Percentiles rank a stretch among this genome's conserved stretches.
Conservation (phyloP, 2,888 invertebrate species). For the Lasius platythorax region DNA sequence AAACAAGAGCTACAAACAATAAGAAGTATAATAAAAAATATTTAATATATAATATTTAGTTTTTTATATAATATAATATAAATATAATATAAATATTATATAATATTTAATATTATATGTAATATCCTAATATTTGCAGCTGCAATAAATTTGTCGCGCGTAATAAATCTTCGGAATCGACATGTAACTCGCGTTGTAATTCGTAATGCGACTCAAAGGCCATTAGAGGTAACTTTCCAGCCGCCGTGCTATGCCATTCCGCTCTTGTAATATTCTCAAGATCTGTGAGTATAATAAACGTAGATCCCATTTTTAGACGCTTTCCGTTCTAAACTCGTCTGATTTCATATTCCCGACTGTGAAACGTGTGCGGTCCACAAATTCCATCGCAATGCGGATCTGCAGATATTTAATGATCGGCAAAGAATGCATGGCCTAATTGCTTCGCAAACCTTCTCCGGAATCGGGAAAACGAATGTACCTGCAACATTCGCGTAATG, state of each 20-base stretch:
- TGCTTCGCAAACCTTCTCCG: slow-evolving; percentile 23
- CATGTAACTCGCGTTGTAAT: slow-evolving; percentile 3
- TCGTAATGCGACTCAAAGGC: slow-evolving; percentile 16
- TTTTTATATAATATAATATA: too few relatives aligned
- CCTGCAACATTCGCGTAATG: slow-evolving; percentile 28
- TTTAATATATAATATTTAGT: too few relatives aligned
- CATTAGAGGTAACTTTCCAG: not conserved
- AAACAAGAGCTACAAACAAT: too few relatives aligned
- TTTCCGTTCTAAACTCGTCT: slow-evolving; percentile 2
- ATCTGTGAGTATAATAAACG: slow-evolving; percentile 10
- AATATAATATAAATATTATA: too few relatives aligned
- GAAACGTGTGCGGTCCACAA: not conserved
- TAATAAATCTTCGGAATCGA: slow-evolving; percentile 21
- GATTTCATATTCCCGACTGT: slow-evolving; percentile 10
- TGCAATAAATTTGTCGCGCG: not conserved
- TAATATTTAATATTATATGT: too few relatives aligned
- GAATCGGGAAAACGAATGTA: slow-evolving; percentile 26
- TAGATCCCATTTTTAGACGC: slow-evolving; percentile 1
- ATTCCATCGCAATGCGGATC: not conserved
- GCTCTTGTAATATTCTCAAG: not conserved
- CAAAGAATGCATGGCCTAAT: slow-evolving; percentile 26
- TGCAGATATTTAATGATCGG: slow-evolving; percentile 20
- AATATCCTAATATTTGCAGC: too few relatives aligned
- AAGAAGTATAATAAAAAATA: too few relatives aligned
- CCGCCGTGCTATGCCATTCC: not conserved